These are phyloP conservation scores for Belonocnema kinseyi DNA, from an alignment of 1,140 invertebrate species.

Conservation along the genomic window DNA sequence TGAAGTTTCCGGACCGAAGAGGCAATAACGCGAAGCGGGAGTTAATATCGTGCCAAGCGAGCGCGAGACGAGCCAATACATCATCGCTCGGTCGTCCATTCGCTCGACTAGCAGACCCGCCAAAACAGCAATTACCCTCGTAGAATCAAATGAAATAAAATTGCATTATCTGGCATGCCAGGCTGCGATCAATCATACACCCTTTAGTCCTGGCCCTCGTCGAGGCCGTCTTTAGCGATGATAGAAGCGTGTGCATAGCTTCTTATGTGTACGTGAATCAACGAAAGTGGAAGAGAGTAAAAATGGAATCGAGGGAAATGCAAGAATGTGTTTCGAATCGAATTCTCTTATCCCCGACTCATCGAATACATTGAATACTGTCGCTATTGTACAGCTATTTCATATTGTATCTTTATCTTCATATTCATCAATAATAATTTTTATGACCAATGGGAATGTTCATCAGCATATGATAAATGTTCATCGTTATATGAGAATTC, in stretches of 20 bases:
- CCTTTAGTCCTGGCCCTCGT: conserved; percentile 61
- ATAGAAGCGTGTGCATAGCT: conserved; percentile 18
- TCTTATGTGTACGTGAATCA: conserved; percentile 14
- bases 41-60: conserved; percentile 55
- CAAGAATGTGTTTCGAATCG: conserved; percentile 2
- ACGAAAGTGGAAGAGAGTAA: conserved; percentile 9
- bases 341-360: conserved; percentile 21
- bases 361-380: conserved; percentile 5
- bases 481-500: too few relatives aligned
- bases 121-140: conserved; percentile 75
- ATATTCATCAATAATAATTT: too few relatives aligned
- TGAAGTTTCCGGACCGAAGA: conserved; percentile 32
- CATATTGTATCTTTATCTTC: too few relatives aligned
- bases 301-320: conserved; percentile 1
- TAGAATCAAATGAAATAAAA: conserved; percentile 76
- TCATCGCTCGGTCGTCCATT: conserved; percentile 64
- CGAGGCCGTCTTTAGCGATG: conserved; percentile 49
- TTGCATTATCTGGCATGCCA: conserved; percentile 75
- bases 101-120: conserved; percentile 62
- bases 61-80: conserved; percentile 69
- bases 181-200: conserved; percentile 73
- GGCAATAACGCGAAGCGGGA: conserved; percentile 51
- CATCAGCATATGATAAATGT: too few relatives aligned
- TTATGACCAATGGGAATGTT: too few relatives aligned
- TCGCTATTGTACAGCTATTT: neutral